A percentile compares a stretch with the other conserved stretches of the same genome.
Conservation (phyloP, 1,140 invertebrate genomes). For the Nasonia vitripennis region DNA sequence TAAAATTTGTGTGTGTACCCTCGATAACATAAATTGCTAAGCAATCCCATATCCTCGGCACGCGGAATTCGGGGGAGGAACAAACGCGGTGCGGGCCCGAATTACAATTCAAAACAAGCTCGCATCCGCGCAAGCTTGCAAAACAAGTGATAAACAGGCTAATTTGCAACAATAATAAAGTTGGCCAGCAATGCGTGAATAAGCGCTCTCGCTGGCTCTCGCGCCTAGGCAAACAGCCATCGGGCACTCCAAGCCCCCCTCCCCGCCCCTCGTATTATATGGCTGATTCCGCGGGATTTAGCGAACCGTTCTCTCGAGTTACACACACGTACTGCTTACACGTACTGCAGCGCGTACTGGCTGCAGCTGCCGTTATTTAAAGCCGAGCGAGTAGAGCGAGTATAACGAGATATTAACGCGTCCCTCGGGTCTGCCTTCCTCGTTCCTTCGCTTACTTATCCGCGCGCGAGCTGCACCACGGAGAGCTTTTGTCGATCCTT, state of each 20-base stretch:
- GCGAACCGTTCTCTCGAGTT: not conserved
- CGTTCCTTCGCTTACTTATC: not conserved
- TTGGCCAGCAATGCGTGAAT: constrained; percentile 2
- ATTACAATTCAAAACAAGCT: not conserved
- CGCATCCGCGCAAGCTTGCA: no score
- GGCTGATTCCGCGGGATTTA: constrained; percentile 39
- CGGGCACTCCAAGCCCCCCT: not conserved
- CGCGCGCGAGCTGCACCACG: no score
- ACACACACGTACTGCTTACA: not conserved
- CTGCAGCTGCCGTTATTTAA: not conserved
- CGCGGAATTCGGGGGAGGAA: no score
- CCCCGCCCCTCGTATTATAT: not conserved
- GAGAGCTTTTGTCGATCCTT: not conserved
- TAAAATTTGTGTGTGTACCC: no score
- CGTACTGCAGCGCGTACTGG: not conserved
- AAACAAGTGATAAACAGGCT: not conserved
- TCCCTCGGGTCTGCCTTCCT: not conserved
- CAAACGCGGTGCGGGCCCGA: no score
- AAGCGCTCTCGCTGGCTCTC: not conserved
- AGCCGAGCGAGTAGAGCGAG: not conserved
- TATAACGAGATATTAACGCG: constrained; percentile 46
- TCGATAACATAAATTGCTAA: no score
- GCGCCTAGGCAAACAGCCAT: not conserved
- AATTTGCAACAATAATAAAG: constrained; percentile 27
- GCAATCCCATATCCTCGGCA: no score